These are phyloP conservation scores for Phocoena phocoena DNA, from an alignment of 2,113 vertebrate species.

Conservation along the genomic window DNA sequence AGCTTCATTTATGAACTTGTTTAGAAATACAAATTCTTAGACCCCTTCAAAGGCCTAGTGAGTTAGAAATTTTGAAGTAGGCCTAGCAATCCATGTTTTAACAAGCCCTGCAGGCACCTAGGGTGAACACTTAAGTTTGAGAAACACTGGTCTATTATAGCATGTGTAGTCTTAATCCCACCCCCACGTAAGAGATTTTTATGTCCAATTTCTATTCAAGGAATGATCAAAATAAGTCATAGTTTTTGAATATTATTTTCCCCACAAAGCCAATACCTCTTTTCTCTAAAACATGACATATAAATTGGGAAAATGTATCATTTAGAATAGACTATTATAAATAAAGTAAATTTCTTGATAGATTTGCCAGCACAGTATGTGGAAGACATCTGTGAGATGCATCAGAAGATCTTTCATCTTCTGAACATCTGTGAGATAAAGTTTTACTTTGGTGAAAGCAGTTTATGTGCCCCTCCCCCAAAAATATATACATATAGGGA, in stretches of 20 bases:
- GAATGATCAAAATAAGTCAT: slow-evolving; percentile 30
- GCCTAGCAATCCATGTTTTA: not conserved
- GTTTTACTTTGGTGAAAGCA: slow-evolving; percentile 82
- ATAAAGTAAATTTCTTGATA: slow-evolving; percentile 78
- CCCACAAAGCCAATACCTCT: slow-evolving; percentile 67
- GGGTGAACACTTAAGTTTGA: not conserved
- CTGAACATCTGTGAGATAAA: slow-evolving; percentile 84
- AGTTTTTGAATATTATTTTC: slow-evolving; percentile 53
- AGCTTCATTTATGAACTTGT: not conserved
- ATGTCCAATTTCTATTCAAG: not conserved
- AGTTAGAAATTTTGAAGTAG: not conserved
- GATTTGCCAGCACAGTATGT: slow-evolving; percentile 80
- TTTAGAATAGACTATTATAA: slow-evolving; percentile 79
- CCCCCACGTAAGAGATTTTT: not conserved
- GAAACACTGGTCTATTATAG: not conserved
- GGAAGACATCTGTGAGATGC: slow-evolving; percentile 84
- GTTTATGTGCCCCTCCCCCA: slow-evolving; percentile 45
- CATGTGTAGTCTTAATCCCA: slow-evolving; percentile 43
- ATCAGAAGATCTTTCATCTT: slow-evolving; percentile 83
- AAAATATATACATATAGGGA: slow-evolving; percentile 51
- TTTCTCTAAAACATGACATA: slow-evolving; percentile 61
- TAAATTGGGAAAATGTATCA: slow-evolving; percentile 76
- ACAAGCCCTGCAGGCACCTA: not conserved
- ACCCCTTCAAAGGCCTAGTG: not conserved
- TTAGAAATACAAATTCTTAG: slow-evolving; percentile 17